These are phyloP conservation scores for Drosophila anceps DNA, from an alignment of 2,888 invertebrate species.

Conservation along the genomic window DNA sequence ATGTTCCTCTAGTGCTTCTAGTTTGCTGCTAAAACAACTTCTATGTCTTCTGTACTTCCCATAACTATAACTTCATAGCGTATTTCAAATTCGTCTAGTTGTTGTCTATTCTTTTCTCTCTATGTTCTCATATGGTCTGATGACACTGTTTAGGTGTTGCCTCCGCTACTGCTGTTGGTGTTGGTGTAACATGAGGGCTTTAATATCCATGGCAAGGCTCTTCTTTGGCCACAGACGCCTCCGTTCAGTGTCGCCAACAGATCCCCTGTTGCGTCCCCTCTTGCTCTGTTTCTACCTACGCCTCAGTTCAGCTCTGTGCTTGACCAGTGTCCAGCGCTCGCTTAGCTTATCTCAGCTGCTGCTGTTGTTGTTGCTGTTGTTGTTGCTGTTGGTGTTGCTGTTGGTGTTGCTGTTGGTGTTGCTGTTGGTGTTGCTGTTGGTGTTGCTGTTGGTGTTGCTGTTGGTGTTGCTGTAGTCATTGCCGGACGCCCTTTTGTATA, in stretches of 20 bases:
- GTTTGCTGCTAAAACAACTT: background rate
- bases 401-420: constrained; percentile 31
- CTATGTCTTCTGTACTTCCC: background rate
- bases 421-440: constrained; percentile 29
- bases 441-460: constrained; percentile 32
- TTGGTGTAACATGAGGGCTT: constrained; percentile 61
- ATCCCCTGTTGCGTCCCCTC: background rate
- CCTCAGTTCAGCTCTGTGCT: background rate
- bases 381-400: constrained; percentile 32
- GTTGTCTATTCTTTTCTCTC: background rate
- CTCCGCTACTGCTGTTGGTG: constrained; percentile 42
- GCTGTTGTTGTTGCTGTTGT: no score
- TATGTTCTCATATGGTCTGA: constrained; percentile 37
- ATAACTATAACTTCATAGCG: constrained; percentile 3
- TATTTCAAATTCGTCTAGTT: background rate
- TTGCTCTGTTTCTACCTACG: background rate
- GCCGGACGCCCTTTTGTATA: constrained; percentile 73
- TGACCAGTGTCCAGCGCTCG: constrained; percentile 17
- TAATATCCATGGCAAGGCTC: constrained; percentile 66
- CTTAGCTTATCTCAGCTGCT: constrained; percentile 76
- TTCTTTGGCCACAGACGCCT: constrained; percentile 68
- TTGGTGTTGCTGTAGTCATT: constrained; percentile 39
- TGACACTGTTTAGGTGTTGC: constrained; percentile 64
- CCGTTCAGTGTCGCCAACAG: constrained; percentile 61
- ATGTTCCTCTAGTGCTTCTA: background rate